A percentile compares a stretch with the other conserved stretches of the same genome.
Conservation (phyloP, 1,140 invertebrate species). For the Plutomurus gul region DNA sequence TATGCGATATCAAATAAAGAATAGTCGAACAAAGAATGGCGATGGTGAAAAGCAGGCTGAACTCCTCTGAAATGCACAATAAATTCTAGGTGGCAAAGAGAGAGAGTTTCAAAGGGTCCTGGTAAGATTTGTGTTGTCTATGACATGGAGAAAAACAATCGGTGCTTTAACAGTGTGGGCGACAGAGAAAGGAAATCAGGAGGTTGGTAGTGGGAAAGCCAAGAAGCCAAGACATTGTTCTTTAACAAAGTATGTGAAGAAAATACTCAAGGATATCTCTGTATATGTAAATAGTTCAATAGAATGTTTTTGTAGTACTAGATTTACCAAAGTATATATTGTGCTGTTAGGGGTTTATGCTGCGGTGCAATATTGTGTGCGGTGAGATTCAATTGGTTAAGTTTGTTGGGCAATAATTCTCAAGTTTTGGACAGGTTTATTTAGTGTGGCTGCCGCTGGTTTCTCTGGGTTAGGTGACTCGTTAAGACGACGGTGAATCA, state of each 20-base stretch:
- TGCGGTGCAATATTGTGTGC: not conserved
- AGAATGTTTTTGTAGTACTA: not conserved
- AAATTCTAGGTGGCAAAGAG: not conserved
- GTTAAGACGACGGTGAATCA: constrained; percentile 48
- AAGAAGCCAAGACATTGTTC: not conserved
- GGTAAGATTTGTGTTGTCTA: not conserved
- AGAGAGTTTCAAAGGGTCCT: not conserved
- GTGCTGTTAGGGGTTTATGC: no score
- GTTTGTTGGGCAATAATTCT: constrained; percentile 35
- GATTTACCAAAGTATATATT: no score
- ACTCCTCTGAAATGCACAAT: not conserved
- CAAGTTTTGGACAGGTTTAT: constrained; percentile 39
- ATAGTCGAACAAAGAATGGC: not conserved
- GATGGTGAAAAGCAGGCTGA: not conserved
- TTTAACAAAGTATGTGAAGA: not conserved
- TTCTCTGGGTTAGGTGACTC: constrained; percentile 42
- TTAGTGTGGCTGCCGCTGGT: constrained; percentile 34
- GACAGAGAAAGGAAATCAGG: constrained; percentile 1
- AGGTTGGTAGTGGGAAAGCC: not conserved
- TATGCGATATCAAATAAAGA: not conserved
- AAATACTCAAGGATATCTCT: not conserved
- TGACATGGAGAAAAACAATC: not conserved
- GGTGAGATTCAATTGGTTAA: constrained; percentile 4
- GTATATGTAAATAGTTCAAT: not conserved
- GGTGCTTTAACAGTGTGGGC: not conserved